Conservation (phyloP, 2,888 invertebrate species). For the Ptilodon capucinus region DNA sequence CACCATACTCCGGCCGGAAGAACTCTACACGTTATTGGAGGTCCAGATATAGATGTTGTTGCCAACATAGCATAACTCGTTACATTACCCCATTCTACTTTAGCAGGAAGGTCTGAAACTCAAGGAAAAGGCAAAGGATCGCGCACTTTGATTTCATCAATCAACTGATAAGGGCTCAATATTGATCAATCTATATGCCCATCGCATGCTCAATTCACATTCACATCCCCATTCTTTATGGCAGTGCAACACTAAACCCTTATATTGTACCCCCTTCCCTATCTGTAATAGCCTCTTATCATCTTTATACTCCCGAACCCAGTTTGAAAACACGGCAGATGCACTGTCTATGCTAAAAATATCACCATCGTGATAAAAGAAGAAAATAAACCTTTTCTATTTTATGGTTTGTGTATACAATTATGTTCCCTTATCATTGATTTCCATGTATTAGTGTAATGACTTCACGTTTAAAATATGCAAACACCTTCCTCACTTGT, state of each 20-base stretch:
- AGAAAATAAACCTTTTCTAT: constrained; percentile 8
- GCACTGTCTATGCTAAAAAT: constrained; percentile 55
- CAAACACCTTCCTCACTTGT: too few species aligned
- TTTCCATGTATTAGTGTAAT: too few species aligned
- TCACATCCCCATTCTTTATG: constrained; percentile 42
- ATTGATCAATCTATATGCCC: constrained; percentile 10
- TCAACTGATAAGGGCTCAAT: not conserved
- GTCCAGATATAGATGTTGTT: too few species aligned
- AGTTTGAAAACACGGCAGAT: constrained; percentile 58
- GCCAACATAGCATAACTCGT: too few species aligned
- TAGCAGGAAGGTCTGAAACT: too few species aligned
- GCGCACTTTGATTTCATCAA: not conserved
- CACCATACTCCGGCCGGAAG: too few species aligned
- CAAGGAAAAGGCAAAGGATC: not conserved
- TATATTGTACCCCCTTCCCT: constrained; percentile 48
- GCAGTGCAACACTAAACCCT: constrained; percentile 49
- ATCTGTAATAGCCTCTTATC: constrained; percentile 68
- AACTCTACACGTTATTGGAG: too few species aligned
- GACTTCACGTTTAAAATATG: too few species aligned
- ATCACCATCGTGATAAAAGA: constrained; percentile 42
- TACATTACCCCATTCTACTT: too few species aligned
- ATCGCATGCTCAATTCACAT: constrained; percentile 60
- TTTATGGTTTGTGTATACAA: not conserved
- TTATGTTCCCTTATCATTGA: too few species aligned
- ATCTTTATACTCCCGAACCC: constrained; percentile 68